phyloP scores from a whole-genome alignment of 1,140 invertebrate genomes.

The Theocolax elegans region DNA sequence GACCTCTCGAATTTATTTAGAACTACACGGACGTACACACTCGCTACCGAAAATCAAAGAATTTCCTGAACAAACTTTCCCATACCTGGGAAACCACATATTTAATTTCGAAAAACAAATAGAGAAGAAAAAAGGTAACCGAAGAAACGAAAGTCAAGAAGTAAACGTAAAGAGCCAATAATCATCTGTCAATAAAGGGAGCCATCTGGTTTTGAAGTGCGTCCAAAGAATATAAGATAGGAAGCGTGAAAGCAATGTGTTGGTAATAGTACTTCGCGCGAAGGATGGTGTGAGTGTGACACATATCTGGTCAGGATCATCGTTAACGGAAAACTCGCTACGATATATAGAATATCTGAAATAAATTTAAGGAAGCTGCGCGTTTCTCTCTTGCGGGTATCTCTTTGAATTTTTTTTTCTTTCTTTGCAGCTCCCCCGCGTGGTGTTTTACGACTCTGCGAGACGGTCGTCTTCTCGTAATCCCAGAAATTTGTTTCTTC shows the following conservation, averaged over 20 bases:
- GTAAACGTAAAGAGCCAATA: background rate
- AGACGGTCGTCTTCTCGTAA: background rate
- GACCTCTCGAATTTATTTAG: slow-evolving; percentile 3
- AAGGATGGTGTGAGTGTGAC: background rate
- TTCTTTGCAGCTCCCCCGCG: background rate
- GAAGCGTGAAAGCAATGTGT: background rate
- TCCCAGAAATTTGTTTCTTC: slow-evolving; percentile 6
- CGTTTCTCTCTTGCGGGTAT: background rate
- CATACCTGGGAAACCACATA: too few relatives aligned
- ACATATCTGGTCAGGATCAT: slow-evolving; percentile 30
- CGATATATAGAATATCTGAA: slow-evolving; percentile 21
- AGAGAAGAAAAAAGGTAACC: too few relatives aligned
- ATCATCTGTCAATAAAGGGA: slow-evolving; percentile 30
- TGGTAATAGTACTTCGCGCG: background rate
- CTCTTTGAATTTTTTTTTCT: background rate
- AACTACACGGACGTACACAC: background rate
- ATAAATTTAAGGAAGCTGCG: slow-evolving; percentile 14
- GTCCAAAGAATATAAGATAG: background rate
- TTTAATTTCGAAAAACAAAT: too few relatives aligned
- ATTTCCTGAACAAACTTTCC: too few relatives aligned
- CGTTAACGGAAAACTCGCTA: background rate
- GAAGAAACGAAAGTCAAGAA: background rate
- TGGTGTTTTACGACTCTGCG: slow-evolving; percentile 4
- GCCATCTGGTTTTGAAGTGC: slow-evolving; percentile 29
- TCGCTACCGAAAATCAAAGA: background rate